Conservation (phyloP, 2,797 vertebrate genomes). For the Phyllotis vaccarum region DNA sequence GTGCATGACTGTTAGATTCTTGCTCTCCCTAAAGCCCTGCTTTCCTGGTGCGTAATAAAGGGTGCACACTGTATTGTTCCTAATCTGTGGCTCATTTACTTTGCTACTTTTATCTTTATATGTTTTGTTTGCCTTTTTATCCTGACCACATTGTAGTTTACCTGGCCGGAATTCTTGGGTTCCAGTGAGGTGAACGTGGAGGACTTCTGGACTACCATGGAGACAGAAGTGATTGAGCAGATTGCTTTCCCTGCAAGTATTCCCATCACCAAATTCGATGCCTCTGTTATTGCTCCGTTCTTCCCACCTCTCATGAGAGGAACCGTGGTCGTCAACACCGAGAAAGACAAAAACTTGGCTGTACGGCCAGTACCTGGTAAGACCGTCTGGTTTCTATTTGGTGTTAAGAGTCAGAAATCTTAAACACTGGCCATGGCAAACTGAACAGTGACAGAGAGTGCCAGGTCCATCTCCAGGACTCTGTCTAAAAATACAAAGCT, state of each 20-base stretch:
- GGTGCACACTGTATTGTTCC: not conserved
- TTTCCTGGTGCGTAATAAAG: not conserved
- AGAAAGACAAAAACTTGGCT: conserved; percentile 94
- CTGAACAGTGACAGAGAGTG: not conserved
- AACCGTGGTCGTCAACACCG: conserved; percentile 94
- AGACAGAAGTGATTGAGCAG: conserved; percentile 97
- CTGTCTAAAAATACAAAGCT: not conserved
- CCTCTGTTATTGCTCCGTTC: conserved; percentile 98
- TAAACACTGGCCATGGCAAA: not conserved
- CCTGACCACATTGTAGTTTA: conserved; percentile 91
- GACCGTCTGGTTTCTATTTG: conserved; percentile 15
- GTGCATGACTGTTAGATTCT: not conserved
- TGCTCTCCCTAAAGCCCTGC: not conserved
- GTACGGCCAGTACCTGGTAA: conserved; percentile 90
- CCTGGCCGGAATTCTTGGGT: conserved; percentile 95
- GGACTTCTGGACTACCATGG: conserved; percentile 99
- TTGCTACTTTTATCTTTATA: conserved; percentile 1
- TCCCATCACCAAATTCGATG: conserved; percentile 97
- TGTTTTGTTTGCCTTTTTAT: not conserved
- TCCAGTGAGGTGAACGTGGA: conserved; percentile 97
- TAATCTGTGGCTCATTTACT: conserved; percentile 13
- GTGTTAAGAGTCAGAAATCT: not conserved
- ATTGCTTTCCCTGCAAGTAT: conserved; percentile 95
- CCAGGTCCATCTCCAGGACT: not conserved
- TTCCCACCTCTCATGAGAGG: conserved; percentile 97